Evolutionary conservation across 2,113 vertebrate species (phyloP), one percentile per base, ranked within the genome.

Genomic region (Calyptomena viridis): DNA sequence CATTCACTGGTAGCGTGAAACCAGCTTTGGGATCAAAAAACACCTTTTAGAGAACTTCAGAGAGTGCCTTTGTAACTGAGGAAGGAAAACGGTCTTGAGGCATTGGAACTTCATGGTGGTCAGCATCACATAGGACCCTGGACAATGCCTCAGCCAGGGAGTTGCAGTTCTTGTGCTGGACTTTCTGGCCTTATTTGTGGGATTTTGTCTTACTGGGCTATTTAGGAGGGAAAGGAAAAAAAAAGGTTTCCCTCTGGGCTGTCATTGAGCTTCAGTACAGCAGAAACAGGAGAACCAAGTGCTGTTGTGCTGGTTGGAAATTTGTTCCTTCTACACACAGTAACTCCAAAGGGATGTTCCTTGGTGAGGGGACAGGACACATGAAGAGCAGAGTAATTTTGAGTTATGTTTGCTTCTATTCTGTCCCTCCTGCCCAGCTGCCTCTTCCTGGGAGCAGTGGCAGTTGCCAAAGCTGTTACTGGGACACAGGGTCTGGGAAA

Each of bases 121-220:
- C 21, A 11, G 24, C 2, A 7, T 14, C 0, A 1, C 15, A 5
- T 4, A 39, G 71, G 44, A 89, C 75, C 49, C 80, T 42, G 71
- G 83, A 75, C n/a, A 71, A 71, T 52, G 14, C n/a, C 7, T 24
- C 2, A 5, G 25, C 28, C 42, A 9, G 25, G 4, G 27, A 20
- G 6, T 7, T 5, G 9, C 28, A 18, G 12, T 37, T 27, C 22
- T 37, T 44, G 3, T 23, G 2, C 24, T 27, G 53, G 8, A 8
- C 16, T 71, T n/a, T 0, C 1, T 53, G 39, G 23, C 42, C 35
- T 44, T 28, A 8, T 10, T 16, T 19, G 5, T 49, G 23, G 1
- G 0, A 1, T 47, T 82, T 28, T 52, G 5, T 47, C 10, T 49
- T 47, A 19, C 27, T 68, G 53, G 7, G 21, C 3, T 30, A 8